These are phyloP conservation scores for Calephelis perditalis DNA, from an alignment of 2,888 invertebrate genomes.

Conservation along the genomic window DNA sequence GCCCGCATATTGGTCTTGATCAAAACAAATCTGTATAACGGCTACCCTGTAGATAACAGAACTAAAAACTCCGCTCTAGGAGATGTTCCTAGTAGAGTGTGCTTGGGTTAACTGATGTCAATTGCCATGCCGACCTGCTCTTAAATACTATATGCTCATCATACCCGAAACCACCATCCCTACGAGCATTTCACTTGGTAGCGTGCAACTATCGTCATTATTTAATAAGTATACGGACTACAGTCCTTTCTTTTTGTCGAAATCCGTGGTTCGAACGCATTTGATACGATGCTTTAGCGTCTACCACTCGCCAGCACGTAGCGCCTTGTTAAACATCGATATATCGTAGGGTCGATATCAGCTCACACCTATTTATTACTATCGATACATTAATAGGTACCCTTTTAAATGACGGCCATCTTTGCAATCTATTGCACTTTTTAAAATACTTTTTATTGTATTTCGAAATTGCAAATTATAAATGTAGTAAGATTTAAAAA, in stretches of 20 bases:
- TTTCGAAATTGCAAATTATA: too few relatives aligned
- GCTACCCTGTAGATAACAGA: conserved; percentile 36
- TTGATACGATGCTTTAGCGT: conserved; percentile 60
- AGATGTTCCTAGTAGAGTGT: conserved; percentile 67
- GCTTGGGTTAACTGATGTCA: conserved; percentile 74
- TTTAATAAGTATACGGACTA: conserved; percentile 70
- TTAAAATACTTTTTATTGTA: too few relatives aligned
- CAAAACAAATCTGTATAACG: conserved; percentile 40
- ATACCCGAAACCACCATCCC: conserved; percentile 73
- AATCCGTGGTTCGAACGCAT: conserved; percentile 53
- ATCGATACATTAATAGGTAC: conserved; percentile 18
- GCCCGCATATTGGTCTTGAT: conserved; percentile 67
- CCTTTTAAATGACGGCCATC: conserved; percentile 18
- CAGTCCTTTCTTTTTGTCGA: conserved; percentile 74
- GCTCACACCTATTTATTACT: conserved; percentile 29
- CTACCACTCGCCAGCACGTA: conserved; percentile 47
- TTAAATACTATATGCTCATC: conserved; percentile 76
- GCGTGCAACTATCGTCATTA: conserved; percentile 73
- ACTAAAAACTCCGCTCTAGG: conserved; percentile 46
- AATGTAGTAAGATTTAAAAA: too few relatives aligned
- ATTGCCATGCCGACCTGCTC: conserved; percentile 69
- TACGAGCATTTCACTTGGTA: conserved; percentile 73
- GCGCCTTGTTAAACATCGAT: conserved; percentile 28
- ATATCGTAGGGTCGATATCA: conserved; percentile 40
- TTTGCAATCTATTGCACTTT: background rate